Base-by-base conservation (phyloP, 2,888 invertebrate species). In the Chrysina gloriosa region DNA sequence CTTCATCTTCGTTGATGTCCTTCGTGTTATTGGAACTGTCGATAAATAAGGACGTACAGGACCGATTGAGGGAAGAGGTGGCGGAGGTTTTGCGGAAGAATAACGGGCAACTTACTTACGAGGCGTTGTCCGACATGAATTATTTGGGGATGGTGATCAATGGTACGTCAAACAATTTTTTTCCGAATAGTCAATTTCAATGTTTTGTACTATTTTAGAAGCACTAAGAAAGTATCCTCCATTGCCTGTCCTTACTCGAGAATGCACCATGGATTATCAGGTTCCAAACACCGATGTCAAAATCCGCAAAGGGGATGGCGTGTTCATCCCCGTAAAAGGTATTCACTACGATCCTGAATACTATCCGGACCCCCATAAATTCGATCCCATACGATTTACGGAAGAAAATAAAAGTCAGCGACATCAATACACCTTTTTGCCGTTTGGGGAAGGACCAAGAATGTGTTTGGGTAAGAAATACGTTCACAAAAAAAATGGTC, bases 1-100 rank as follows among this genome's bases (percentile, higher is more conserved):
- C 86, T 0, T 85, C 85, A 0, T 81, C 83, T 4, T 82, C 84
- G 2, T 82, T 84, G 5, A 77, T 85, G 73, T 80, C 82, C 66
- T 85, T 81, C 66, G 79, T 79, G 0, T 73, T 85, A 6, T 85
- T 82, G 70, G 84, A 85, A 72, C 73, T 87, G 48, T 83, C 86
- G 1, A 75, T 80, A 5, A 80, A 85, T 69, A 80, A 67, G 29
- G 70, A 71, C 3, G 66, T 79, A 0, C 76, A 81, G 0, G 71
- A 84, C 1, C 86, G 85, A 69, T 75, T 80, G 1, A 82, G 79
- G 29, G 61, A 69, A 5, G 74, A 74, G 66, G 68, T 74, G 7
- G 72, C 77, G 1, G 69, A 56, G 0, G 80, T 82, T 0, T 68
- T 84, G 27, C 72, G 73, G 3, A 76, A 76, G 19, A 76, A 83